Percentiles rank a stretch among this genome's conserved stretches.
Conservation (phyloP, 2,797 vertebrate genomes). For the Brachymystax lenok region DNA sequence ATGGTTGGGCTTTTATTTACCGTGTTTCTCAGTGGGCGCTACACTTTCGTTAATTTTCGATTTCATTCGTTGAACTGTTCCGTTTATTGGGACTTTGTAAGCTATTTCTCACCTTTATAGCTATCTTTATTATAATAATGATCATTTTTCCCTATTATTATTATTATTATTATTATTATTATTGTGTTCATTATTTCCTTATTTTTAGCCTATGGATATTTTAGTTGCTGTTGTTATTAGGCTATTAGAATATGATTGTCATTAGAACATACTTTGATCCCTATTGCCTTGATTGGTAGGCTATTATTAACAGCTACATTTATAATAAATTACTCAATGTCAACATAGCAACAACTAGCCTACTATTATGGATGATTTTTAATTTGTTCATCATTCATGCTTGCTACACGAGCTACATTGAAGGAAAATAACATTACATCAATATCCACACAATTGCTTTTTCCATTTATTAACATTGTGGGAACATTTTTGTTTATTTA, state of each 20-base stretch:
- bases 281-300: not conserved
- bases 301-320: not conserved
- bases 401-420: too few species aligned
- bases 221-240: not conserved
- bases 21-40: slow-evolving; percentile 29
- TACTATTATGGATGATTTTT: not conserved
- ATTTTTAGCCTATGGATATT: not conserved
- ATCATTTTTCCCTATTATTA: slow-evolving; percentile 19
- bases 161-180: slow-evolving; percentile 24
- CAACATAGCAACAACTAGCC: not conserved
- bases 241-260: not conserved
- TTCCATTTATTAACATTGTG: not conserved
- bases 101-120: slow-evolving; percentile 3
- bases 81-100: slow-evolving; percentile 15
- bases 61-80: slow-evolving; percentile 19
- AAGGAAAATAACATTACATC: not conserved
- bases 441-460: not conserved
- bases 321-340: not conserved
- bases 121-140: slow-evolving; percentile 1
- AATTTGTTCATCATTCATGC: too few species aligned
- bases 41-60: slow-evolving; percentile 14
- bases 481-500: not conserved
- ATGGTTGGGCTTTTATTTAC: slow-evolving; percentile 55
- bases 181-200: slow-evolving; percentile 16
- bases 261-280: not conserved